Evolutionary conservation across 1,140 invertebrate genomes (phyloP).

Genomic region (Gonatopus flavifemur): DNA sequence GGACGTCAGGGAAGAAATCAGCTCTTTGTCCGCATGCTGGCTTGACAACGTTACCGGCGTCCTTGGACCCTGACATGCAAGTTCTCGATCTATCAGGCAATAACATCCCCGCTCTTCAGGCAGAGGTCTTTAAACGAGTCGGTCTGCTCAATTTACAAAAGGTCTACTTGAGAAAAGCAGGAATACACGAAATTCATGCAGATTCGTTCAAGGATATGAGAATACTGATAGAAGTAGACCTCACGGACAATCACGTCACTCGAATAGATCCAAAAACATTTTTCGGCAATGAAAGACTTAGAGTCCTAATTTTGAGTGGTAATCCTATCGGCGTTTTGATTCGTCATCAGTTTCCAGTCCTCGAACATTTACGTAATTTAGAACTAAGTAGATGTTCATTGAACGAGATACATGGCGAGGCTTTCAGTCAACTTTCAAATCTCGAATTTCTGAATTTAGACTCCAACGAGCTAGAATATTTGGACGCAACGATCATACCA

Average conservation of each 20-base stretch:
- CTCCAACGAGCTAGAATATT: slow-evolving; percentile 67
- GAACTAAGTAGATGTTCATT: slow-evolving; percentile 79
- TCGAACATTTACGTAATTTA: slow-evolving; percentile 71
- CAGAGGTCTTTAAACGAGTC: slow-evolving; percentile 76
- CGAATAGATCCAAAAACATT: slow-evolving; percentile 73
- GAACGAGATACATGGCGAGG: slow-evolving; percentile 68
- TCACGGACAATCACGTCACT: slow-evolving; percentile 73
- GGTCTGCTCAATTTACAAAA: slow-evolving; percentile 83
- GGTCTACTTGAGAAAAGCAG: slow-evolving; percentile 74
- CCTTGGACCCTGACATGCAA: slow-evolving; percentile 80
- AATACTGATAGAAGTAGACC: slow-evolving; percentile 84
- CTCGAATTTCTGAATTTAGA: slow-evolving; percentile 73
- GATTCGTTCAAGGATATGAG: slow-evolving; percentile 84
- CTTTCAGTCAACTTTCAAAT: slow-evolving; percentile 67
- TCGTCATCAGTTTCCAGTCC: slow-evolving; percentile 69
- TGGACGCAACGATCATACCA: slow-evolving; percentile 68
- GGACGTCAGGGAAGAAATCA: slow-evolving; percentile 86
- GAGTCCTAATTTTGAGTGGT: slow-evolving; percentile 68
- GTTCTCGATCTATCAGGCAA: slow-evolving; percentile 83
- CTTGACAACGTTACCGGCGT: slow-evolving; percentile 72
- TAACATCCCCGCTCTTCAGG: slow-evolving; percentile 72
- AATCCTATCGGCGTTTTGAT: slow-evolving; percentile 69
- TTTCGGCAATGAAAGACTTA: slow-evolving; percentile 70
- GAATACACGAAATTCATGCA: slow-evolving; percentile 73
- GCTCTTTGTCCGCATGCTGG: slow-evolving; percentile 78